Evolutionary conservation across 2,888 invertebrate species (phyloP), one percentile per base, ranked within the genome.

Genomic region (Luperina testacea): DNA sequence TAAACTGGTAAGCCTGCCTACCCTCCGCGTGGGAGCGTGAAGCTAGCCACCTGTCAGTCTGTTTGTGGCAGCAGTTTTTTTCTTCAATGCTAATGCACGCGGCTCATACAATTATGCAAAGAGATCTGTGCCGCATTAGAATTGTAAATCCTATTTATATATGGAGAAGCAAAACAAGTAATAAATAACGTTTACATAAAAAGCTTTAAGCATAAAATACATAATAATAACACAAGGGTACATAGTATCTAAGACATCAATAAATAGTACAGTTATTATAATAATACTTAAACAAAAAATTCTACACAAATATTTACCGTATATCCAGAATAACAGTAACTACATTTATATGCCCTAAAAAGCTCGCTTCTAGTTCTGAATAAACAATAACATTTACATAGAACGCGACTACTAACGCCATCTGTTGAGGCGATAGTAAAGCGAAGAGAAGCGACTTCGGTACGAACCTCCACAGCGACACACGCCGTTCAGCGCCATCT

Each of bases 401-500:
- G 27, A 76, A 74, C 74, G 72, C 71, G 9, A 89, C 89, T 82
- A 85, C 75, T 85, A 87, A 78, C 90, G 87, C 91, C 92, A 89
- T 89, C 91, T 90, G 45, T 82, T 69, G 78, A 24, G n/a, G n/a
- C 67, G 59, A 69, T 73, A 73, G 78, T 75, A 80, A 90, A 89
- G 85, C 87, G 73, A 38, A 72, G 75, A 73, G 75, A 86, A 87
- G 82, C 86, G 64, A 84, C 86, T 81, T 83, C 48, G 42, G 83
- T 88, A 90, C 89, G 89, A 91, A 92, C 91, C 89, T 84, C 76
- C 69, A 72, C 75, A 24, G 64, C 78, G 80, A 42, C 64, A 51
- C 68, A 57, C 77, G 73, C 72, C 69, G 73, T 72, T 79, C 89
- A 92, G 90, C 95, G 95, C 95, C 95, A 95, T 94, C 96, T 96